A percentile compares a stretch with the other conserved stretches of the same genome.
phyloP scores from a whole-genome alignment of 2,113 vertebrate species.

The Rafetus swinhoei region DNA sequence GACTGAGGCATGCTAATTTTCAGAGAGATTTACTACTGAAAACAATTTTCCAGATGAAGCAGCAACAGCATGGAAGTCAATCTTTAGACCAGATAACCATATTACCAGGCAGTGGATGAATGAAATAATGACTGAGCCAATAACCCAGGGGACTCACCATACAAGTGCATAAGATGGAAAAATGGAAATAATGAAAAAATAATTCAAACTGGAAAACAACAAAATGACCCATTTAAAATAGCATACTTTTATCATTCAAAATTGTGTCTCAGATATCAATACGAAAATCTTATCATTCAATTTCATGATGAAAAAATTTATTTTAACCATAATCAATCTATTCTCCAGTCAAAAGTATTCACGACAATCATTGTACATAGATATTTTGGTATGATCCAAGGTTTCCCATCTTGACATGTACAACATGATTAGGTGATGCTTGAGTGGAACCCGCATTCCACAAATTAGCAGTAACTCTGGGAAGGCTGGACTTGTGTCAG shows the following conservation, averaged over 20 bases:
- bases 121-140: not conserved
- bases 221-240: constrained; percentile 16
- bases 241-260: constrained; percentile 22
- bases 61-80: constrained; percentile 27
- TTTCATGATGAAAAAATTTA: constrained; percentile 15
- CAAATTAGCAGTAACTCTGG: not conserved
- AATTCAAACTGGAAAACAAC: constrained; percentile 36
- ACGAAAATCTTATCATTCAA: not conserved
- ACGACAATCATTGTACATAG: not conserved
- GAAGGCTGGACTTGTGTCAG: not conserved
- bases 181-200: not conserved
- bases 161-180: not conserved
- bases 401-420: not conserved
- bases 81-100: constrained; percentile 20
- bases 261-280: constrained; percentile 15
- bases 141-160: not conserved
- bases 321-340: not conserved
- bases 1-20: constrained; percentile 38
- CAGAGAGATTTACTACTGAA: constrained; percentile 35
- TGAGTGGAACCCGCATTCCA: not conserved
- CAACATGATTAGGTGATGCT: not conserved
- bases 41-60: constrained; percentile 40
- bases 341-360: not conserved
- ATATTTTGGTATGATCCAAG: accelerated
- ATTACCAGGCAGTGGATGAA: constrained; percentile 14